These are phyloP conservation scores for Fregetta grallaria DNA, from an alignment of 2,113 vertebrate species.

Conservation along the genomic window DNA sequence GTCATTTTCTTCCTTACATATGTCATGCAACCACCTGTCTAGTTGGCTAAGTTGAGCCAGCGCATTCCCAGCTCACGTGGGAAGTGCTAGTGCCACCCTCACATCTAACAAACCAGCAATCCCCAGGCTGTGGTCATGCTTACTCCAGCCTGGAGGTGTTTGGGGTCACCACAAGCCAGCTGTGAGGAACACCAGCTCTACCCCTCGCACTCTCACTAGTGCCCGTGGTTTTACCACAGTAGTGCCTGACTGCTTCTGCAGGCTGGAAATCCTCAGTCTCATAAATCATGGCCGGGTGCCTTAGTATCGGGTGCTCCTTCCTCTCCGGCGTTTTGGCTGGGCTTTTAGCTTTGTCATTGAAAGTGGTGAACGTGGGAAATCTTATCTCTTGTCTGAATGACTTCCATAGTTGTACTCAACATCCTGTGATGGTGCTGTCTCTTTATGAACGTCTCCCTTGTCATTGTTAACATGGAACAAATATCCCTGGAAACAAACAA, in stretches of 20 bases:
- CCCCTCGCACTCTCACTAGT: fast-evolving
- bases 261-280: neutral
- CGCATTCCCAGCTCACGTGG: fast-evolving
- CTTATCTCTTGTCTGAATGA: slow-evolving; percentile 47
- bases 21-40: neutral
- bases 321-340: neutral
- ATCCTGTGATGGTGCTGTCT: slow-evolving; percentile 37
- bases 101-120: neutral
- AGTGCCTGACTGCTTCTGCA: neutral
- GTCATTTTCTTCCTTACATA: neutral
- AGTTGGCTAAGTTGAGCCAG: neutral
- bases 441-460: neutral
- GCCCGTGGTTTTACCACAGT: neutral
- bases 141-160: neutral
- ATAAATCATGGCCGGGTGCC: neutral
- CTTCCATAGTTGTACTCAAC: slow-evolving; percentile 32
- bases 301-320: neutral
- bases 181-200: neutral
- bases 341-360: neutral
- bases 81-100: neutral
- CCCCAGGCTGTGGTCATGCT: neutral
- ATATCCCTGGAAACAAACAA: slow-evolving; percentile 41
- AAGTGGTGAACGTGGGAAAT: slow-evolving; percentile 20
- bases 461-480: slow-evolving; percentile 49
- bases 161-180: neutral